Evolutionary conservation across 1,140 invertebrate genomes (phyloP).

Genomic region (Pectinophora gossypiella): DNA sequence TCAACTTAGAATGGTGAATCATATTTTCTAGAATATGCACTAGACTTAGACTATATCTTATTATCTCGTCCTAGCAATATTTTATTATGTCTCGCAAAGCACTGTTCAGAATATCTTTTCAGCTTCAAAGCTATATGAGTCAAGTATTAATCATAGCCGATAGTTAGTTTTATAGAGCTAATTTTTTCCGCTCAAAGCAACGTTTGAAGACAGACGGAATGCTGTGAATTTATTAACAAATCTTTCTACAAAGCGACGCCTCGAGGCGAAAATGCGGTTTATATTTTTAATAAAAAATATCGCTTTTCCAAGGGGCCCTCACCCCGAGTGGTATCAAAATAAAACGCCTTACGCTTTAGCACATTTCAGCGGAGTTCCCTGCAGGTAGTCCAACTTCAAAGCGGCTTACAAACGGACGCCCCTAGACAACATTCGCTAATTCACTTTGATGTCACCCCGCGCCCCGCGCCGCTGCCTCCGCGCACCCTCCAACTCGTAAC

Average conservation of each 20-base stretch:
- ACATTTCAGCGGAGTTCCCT: slow-evolving; percentile 44
- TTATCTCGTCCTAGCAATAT: background rate
- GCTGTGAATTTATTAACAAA: background rate
- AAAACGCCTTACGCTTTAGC: slow-evolving; percentile 39
- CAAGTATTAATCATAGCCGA: no score
- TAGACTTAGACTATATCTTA: background rate
- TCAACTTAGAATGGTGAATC: background rate
- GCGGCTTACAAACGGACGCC: slow-evolving; percentile 62
- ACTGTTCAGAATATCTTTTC: background rate
- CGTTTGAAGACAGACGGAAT: no score
- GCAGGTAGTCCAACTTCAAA: slow-evolving; percentile 61
- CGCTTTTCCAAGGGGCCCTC: background rate
- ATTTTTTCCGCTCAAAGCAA: no score
- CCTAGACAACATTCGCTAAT: slow-evolving; percentile 68
- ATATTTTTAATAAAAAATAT: slow-evolving; percentile 1
- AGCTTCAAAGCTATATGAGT: no score
- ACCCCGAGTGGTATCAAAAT: slow-evolving; percentile 35
- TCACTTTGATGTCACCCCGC: slow-evolving; percentile 59
- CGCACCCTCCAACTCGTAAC: slow-evolving; percentile 38
- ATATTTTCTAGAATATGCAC: background rate
- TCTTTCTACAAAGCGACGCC: background rate
- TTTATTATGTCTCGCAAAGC: background rate
- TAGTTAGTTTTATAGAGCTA: background rate
- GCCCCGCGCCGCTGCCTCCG: slow-evolving; percentile 16
- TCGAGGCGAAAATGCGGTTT: background rate